Percentiles rank a stretch among this genome's conserved stretches.
phyloP scores from a whole-genome alignment of 2,113 vertebrate species.

The Gobiocypris rarus region DNA sequence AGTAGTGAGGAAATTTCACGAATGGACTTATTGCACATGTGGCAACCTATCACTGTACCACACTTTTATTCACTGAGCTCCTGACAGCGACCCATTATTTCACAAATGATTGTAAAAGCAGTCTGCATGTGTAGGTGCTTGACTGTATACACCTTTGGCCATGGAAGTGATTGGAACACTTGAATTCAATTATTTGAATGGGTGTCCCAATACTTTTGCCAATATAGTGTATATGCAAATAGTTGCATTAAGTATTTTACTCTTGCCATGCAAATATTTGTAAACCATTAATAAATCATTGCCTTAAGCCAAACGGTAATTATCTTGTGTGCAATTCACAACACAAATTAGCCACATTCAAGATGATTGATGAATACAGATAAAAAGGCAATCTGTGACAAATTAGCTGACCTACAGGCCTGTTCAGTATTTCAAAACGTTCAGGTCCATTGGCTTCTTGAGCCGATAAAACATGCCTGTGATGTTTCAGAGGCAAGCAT shows the following conservation, averaged over 20 bases:
- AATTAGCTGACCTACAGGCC: slow-evolving; percentile 29
- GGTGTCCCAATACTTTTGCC: too few species aligned
- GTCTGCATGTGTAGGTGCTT: too few species aligned
- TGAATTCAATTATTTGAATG: too few species aligned
- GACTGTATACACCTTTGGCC: too few species aligned
- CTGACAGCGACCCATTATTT: too few species aligned
- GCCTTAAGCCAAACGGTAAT: slow-evolving; percentile 7
- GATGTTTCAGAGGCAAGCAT: slow-evolving; percentile 25
- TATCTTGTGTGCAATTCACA: neutral
- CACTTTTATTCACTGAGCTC: too few species aligned
- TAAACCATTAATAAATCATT: slow-evolving; percentile 24
- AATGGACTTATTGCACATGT: too few species aligned
- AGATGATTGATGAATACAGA: slow-evolving; percentile 32
- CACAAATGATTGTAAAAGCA: too few species aligned
- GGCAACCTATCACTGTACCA: too few species aligned
- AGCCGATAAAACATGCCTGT: slow-evolving; percentile 27
- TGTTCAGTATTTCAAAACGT: slow-evolving; percentile 30
- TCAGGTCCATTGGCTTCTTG: slow-evolving; percentile 39
- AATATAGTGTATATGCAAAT: neutral
- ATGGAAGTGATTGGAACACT: too few species aligned
- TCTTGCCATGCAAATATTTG: slow-evolving; percentile 6
- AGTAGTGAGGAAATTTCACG: too few species aligned
- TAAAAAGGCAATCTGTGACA: slow-evolving; percentile 36
- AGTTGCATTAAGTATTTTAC: neutral
- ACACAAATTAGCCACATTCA: slow-evolving; percentile 14